Percentiles rank a stretch among this genome's conserved stretches.
phyloP scores from a whole-genome alignment of 2,113 vertebrate species.

The Dasyprocta punctata region DNA sequence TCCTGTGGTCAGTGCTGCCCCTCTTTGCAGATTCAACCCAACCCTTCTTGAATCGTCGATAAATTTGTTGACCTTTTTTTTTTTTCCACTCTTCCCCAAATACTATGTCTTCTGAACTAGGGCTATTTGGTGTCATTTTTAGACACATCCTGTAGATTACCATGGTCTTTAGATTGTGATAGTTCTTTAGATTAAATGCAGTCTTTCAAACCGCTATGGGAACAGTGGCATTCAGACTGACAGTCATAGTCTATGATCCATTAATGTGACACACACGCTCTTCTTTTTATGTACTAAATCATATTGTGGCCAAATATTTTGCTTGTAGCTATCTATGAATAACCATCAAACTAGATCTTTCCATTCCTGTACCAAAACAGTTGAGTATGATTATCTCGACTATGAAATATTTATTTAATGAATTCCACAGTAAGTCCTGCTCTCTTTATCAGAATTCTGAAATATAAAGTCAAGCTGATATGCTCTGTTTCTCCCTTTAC shows the following conservation, averaged over 20 bases:
- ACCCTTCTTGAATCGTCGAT: not conserved
- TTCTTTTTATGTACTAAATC: not conserved
- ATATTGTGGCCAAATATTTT: not conserved
- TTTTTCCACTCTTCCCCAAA: not conserved
- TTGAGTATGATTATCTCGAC: conserved; percentile 44
- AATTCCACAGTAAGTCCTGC: conserved; percentile 61
- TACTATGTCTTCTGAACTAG: not conserved
- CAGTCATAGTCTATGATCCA: not conserved
- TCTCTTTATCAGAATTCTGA: conserved; percentile 70
- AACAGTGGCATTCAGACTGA: not conserved
- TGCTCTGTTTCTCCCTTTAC: conserved; percentile 30
- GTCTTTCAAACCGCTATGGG: not conserved
- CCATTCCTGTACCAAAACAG: conserved; percentile 38
- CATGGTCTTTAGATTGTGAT: not conserved
- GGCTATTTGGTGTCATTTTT: not conserved
- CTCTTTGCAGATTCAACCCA: not conserved
- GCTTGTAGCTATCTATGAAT: not conserved
- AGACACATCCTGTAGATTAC: not conserved
- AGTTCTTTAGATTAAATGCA: not conserved
- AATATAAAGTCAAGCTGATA: conserved; percentile 50
- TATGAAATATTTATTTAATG: conserved; percentile 68
- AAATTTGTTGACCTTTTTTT: not conserved
- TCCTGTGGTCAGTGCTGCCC: too few species aligned
- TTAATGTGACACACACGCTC: not conserved
- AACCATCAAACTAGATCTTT: conserved; percentile 27